Percentiles rank a stretch among this genome's conserved stretches.
Evolutionary conservation across 2,888 invertebrate genomes (phyloP).

Genomic region (Cheilosia urbana): DNA sequence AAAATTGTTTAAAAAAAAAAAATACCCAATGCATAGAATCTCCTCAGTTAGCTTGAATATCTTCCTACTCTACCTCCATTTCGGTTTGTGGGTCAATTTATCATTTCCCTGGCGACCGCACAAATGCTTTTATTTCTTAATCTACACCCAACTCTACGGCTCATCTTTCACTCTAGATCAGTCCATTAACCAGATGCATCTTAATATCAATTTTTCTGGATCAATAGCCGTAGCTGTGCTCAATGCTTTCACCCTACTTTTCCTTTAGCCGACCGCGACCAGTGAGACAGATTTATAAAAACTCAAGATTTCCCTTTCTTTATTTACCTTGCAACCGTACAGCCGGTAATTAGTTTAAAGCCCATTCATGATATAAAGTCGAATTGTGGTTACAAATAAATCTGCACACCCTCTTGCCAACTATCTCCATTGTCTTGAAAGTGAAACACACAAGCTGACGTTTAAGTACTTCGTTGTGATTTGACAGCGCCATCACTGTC

Average conservation of each 20-base stretch:
- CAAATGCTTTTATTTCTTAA: neutral
- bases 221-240: slow-evolving; percentile 31
- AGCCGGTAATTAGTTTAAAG: slow-evolving; percentile 46
- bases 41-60: neutral
- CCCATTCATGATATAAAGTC: slow-evolving; percentile 42
- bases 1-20: too few species aligned
- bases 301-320: slow-evolving; percentile 34
- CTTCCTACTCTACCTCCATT: neutral
- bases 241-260: slow-evolving; percentile 62
- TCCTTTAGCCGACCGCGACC: slow-evolving; percentile 26
- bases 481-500: slow-evolving; percentile 36
- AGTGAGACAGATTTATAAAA: neutral
- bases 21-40: too few species aligned
- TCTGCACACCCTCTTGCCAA: slow-evolving; percentile 36
- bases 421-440: slow-evolving; percentile 66
- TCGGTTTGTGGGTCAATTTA: neutral
- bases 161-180: slow-evolving; percentile 52
- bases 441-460: slow-evolving; percentile 29
- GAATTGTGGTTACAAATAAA: slow-evolving; percentile 44
- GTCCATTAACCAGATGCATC: slow-evolving; percentile 57
- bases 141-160: neutral
- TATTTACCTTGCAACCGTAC: slow-evolving; percentile 1
- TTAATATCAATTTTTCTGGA: slow-evolving; percentile 60
- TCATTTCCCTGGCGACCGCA: slow-evolving; percentile 12
- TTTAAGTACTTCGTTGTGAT: slow-evolving; percentile 50